A percentile compares a stretch with the other conserved stretches of the same genome.
Evolutionary conservation across 2,113 vertebrate species (phyloP).

Genomic region (Pantherophis guttatus): DNA sequence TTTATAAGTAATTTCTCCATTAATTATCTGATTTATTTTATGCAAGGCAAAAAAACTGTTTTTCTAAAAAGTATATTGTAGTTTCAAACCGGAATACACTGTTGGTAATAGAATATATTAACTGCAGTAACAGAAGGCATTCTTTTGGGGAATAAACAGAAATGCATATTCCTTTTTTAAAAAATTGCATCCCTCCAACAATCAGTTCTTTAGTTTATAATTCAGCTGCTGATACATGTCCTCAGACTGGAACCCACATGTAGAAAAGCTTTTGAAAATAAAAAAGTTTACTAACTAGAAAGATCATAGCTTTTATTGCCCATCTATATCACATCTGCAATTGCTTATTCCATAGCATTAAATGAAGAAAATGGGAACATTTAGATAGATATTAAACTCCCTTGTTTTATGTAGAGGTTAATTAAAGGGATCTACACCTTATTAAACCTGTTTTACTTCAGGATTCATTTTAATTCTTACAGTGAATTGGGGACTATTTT

Average conservation of each 20-base stretch:
- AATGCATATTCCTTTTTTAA: neutral
- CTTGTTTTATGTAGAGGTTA: neutral
- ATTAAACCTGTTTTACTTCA: neutral
- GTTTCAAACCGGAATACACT: neutral
- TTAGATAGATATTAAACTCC: neutral
- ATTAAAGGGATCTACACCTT: neutral
- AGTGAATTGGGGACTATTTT: neutral
- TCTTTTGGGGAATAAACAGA: neutral
- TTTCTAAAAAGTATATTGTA: neutral
- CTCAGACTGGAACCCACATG: neutral
- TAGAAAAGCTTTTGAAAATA: neutral
- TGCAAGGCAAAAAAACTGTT: neutral
- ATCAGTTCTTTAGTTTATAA: neutral
- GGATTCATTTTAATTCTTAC: neutral
- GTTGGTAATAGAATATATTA: neutral
- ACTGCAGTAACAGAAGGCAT: neutral
- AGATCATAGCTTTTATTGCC: neutral
- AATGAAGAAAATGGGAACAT: neutral
- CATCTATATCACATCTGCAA: neutral
- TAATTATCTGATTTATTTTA: neutral
- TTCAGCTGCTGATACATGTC: neutral
- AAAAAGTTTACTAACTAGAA: neutral
- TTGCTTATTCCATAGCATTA: neutral
- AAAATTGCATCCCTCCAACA: neutral
- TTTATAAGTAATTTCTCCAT: neutral